These are phyloP conservation scores for Characodon lateralis DNA, from an alignment of 2,797 vertebrate species.

Conservation along the genomic window DNA sequence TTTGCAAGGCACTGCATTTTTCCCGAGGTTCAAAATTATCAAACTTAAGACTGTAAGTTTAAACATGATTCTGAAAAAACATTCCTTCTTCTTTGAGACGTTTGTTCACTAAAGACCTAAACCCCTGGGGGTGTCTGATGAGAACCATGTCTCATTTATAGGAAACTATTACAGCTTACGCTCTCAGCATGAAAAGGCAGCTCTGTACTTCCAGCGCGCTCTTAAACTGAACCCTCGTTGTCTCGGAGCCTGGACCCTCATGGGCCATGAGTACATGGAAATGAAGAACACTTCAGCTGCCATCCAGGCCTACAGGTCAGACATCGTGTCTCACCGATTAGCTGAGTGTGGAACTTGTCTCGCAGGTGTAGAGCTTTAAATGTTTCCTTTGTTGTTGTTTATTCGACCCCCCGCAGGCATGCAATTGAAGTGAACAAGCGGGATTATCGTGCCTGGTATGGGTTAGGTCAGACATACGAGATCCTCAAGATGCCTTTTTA, in stretches of 20 bases:
- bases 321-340: background rate
- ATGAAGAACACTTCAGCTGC: constrained; percentile 99
- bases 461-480: constrained; percentile 97
- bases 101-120: background rate
- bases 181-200: constrained; percentile 98
- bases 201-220: constrained; percentile 97
- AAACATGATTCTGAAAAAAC: background rate
- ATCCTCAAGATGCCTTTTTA: constrained; percentile 99
- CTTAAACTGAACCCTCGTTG: constrained; percentile 97
- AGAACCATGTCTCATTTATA: constrained; percentile 57
- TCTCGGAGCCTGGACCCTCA: constrained; percentile 97
- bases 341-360: background rate
- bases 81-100: background rate
- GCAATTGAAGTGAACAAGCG: constrained; percentile 99
- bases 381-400: background rate
- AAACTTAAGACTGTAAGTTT: background rate
- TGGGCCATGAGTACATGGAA: constrained; percentile 99
- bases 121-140: background rate
- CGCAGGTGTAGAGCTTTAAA: background rate
- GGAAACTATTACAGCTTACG: constrained; percentile 99
- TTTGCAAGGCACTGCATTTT: background rate
- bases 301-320: constrained; percentile 96
- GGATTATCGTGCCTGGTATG: constrained; percentile 98
- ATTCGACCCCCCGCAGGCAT: constrained; percentile 80
- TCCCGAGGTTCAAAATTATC: background rate